Percentiles rank a stretch among this genome's conserved stretches.
Evolutionary conservation across 2,888 invertebrate species (phyloP).

Genomic region (Parochlus steinenii): DNA sequence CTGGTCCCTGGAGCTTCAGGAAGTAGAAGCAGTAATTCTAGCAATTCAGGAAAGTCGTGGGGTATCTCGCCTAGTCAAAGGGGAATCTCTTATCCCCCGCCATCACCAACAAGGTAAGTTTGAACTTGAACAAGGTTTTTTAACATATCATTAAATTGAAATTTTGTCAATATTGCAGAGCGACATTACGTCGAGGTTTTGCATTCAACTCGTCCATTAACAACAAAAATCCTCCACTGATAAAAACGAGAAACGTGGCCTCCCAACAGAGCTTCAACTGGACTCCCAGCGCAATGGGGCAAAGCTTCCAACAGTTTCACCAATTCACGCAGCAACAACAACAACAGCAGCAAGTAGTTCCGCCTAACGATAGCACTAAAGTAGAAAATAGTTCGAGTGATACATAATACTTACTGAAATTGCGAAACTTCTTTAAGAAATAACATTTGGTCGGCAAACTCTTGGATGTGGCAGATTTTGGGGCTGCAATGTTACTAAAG

Average conservation of each 20-base stretch:
- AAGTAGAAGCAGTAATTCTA: constrained; percentile 28
- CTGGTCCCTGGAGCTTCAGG: constrained; percentile 34
- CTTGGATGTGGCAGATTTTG: no score
- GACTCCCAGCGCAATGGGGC: constrained; percentile 19
- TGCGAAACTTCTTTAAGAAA: constrained; percentile 10
- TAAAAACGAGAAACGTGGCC: constrained; percentile 61
- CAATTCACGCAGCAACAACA: constrained; percentile 13
- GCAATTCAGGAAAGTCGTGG: constrained; percentile 28
- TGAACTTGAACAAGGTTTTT: not conserved
- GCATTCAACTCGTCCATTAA: constrained; percentile 50
- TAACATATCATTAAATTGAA: not conserved
- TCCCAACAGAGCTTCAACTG: constrained; percentile 33
- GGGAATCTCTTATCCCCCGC: constrained; percentile 70
- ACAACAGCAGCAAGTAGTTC: constrained; percentile 14
- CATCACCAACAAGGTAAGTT: constrained; percentile 43
- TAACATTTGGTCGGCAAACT: no score
- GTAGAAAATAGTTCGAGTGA: constrained; percentile 4
- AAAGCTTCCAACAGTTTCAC: constrained; percentile 16
- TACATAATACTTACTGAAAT: constrained; percentile 12
- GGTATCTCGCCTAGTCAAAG: constrained; percentile 42
- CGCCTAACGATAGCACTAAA: constrained; percentile 5
- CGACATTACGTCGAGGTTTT: constrained; percentile 44
- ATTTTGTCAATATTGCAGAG: no score
- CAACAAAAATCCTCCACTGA: constrained; percentile 58
- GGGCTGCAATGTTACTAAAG: no score